Base-by-base conservation (phyloP, 2,797 vertebrate genomes). In the Ficedula albicollis region DNA sequence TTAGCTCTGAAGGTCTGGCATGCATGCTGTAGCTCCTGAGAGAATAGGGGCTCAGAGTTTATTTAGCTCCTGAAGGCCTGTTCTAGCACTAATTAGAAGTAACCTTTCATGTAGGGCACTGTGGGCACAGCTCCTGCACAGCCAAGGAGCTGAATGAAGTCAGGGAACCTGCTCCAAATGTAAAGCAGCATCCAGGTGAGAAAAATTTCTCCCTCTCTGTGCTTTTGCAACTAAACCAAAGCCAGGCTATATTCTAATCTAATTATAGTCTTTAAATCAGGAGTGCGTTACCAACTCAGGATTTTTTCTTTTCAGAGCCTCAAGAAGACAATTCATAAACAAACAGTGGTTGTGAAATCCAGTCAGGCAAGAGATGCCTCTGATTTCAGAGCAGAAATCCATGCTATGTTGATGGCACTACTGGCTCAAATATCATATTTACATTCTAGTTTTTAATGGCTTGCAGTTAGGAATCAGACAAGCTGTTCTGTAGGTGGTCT, bases 401-500 rank as follows among this genome's bases (percentile, higher is more conserved):
- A 64, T 51, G 49, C 52, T 43, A 15, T 30, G 58, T 55, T 84
- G 94, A 95, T 95, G 89, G 77, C 85, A 95, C 48, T 82, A 29
- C 67, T 92, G 87, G 94, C 85, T 95, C 83, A 88, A 89, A 64
- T 93, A 79, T 84, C 91, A 83, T 94, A 93, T 96, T 96, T 96
- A 95, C 85, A 89, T 95, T 96, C 94, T 95, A 36, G 83, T 56
- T 91, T 96, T 94, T 95, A 93, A 96, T 90, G 93, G 64, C 67
- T 80, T 89, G 83, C 94, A 84, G 94, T 91, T 91, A 87, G 77
- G 93, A 93, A 93, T 93, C 91, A 93, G 85, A 74, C 85, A 82
- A 94, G 85, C 89, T 87, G 74, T 93, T 95, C 89, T 43, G 87
- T 96, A 96, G 96, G 96, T 96, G 95, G 96, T 96, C 95, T 88